Percentiles rank a stretch among this genome's conserved stretches.
phyloP scores from a whole-genome alignment of 2,113 vertebrate genomes.

The Gobius niger region DNA sequence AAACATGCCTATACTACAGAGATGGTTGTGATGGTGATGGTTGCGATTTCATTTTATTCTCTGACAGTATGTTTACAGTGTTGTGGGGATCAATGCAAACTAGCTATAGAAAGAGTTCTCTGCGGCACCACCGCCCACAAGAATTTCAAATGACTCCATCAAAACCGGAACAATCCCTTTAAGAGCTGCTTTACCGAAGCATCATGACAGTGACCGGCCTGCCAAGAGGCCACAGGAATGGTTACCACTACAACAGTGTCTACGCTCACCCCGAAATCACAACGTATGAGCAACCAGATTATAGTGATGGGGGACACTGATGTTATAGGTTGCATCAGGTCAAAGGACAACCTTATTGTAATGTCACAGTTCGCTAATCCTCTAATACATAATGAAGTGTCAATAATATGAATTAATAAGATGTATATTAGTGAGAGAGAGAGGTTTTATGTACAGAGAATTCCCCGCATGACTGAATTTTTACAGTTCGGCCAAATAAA shows the following conservation, averaged over 20 bases:
- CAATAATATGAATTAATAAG: conserved; percentile 62
- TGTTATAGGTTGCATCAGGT: conserved; percentile 50
- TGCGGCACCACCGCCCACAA: background rate
- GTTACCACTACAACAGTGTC: background rate
- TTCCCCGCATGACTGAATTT: conserved; percentile 51
- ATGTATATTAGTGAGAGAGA: conserved; percentile 48
- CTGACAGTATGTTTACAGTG: too few species aligned
- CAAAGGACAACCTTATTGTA: conserved; percentile 52
- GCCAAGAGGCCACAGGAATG: background rate
- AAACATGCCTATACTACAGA: too few species aligned
- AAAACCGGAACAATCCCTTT: conserved; percentile 25
- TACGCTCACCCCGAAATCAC: conserved; percentile 31
- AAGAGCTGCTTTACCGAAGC: background rate
- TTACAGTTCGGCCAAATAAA: conserved; percentile 21
- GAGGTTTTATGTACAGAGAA: conserved; percentile 57
- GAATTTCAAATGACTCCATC: background rate
- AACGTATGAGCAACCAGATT: conserved; percentile 39
- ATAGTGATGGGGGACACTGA: conserved; percentile 46
- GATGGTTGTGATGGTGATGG: too few species aligned
- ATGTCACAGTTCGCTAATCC: conserved; percentile 61
- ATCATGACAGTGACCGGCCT: too few species aligned
- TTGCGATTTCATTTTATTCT: too few species aligned
- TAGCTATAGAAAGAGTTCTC: background rate
- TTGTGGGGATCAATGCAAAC: too few species aligned
- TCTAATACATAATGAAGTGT: conserved; percentile 61